Evolutionary conservation across 1,140 invertebrate genomes (phyloP), one percentile per base, ranked within the genome.

Genomic region (Oreohelix idahoensis): DNA sequence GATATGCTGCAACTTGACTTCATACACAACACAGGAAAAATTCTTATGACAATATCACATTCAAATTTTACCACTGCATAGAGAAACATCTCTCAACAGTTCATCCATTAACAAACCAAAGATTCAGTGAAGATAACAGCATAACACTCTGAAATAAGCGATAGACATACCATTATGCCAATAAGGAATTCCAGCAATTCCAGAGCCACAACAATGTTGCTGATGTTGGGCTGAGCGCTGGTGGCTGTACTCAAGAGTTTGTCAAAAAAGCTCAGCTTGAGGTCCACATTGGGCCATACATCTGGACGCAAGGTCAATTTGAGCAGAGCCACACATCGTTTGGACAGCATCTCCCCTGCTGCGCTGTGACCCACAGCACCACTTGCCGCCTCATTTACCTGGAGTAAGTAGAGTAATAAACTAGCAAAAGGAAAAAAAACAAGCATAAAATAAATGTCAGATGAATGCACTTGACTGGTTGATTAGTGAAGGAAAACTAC

Each of bases 201-300:
- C 8, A 99, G 92, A 0, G 96, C 97, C 2, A 97, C 98, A 89
- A 97, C 98, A 70, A 98, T 97, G 89, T 98, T 98, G n/a, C 95
- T 96, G 80, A 95, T 96, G 90, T 98, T 98, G 0, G 96, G 95
- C 84, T 96, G 95, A 15, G 92, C 88, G 69, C 88, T 92, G 75
- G 92, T 92, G 10, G 94, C 92, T 10, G 93, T 92, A 39, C 92
- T 89, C 74, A 95, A 91, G 5, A 95, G 93, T 86, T 98, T 98
- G 88, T 99, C 97, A 81, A 99, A 94, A 95, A 97, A 98, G 0
- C 94, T 95, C 0, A 99, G 91, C 90, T 98, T 98, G 0, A 98
- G 93, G 89, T 99, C 97, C 86, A 96, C 96, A 20, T 95, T 95
- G 0, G 96, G 95, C 97, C 97, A 98, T 26, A 99, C 95, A 86